Evolutionary conservation across 2,113 vertebrate species (phyloP).

Genomic region (Corythaeola cristata): DNA sequence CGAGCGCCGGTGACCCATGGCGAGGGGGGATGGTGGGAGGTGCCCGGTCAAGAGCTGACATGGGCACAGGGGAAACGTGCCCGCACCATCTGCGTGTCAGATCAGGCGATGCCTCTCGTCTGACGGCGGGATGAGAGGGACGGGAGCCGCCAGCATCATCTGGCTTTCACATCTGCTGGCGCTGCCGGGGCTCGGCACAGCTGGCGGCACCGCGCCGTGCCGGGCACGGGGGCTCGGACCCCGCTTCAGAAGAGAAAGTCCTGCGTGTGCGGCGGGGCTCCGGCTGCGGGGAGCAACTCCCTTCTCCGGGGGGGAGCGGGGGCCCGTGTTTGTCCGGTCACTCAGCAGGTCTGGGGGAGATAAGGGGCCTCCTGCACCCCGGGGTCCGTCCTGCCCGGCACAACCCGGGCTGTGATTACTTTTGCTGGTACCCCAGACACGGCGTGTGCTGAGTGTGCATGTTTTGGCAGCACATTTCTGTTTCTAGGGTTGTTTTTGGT

Average conservation of each 20-base stretch:
- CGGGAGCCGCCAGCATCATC: background rate
- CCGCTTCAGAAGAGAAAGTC: background rate
- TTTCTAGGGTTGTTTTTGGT: background rate
- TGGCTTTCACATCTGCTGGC: background rate
- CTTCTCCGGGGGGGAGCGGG: background rate
- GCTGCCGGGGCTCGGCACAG: background rate
- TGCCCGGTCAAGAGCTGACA: background rate
- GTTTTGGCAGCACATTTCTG: background rate
- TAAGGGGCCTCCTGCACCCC: conserved; percentile 31
- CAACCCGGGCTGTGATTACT: background rate
- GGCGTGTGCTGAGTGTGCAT: conserved; percentile 19
- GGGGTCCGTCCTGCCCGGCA: background rate
- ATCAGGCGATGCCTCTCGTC: background rate
- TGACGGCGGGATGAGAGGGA: background rate
- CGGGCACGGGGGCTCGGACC: background rate
- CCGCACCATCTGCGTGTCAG: background rate
- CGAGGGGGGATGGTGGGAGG: background rate
- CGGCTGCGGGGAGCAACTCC: background rate
- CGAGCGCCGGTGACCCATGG: background rate
- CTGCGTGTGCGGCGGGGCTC: background rate
- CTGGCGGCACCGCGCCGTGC: background rate
- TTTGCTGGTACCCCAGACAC: conserved; percentile 6
- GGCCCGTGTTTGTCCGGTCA: background rate
- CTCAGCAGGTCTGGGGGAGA: conserved; percentile 21
- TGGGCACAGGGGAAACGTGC: background rate